phyloP scores from a whole-genome alignment of 2,113 vertebrate genomes.

The Festucalex cinctus region DNA sequence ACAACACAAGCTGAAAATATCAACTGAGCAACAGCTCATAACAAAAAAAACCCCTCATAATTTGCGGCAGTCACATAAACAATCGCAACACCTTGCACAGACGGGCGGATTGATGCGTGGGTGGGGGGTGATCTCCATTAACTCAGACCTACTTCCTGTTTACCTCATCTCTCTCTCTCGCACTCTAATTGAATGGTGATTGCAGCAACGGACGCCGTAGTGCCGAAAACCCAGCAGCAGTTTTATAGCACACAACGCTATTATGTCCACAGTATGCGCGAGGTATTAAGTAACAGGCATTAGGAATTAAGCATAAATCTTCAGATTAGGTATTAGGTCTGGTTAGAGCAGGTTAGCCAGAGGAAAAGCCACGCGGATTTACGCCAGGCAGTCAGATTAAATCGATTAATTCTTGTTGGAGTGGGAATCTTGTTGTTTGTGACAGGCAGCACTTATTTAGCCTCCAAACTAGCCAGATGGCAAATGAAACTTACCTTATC shows the following conservation, averaged over 20 bases:
- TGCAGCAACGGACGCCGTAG: slow-evolving; percentile 40
- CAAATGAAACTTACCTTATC: slow-evolving; percentile 71
- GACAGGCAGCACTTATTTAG: slow-evolving; percentile 42
- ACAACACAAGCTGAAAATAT: no score
- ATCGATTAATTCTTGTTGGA: slow-evolving; percentile 56
- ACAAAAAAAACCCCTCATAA: no score
- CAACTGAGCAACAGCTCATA: no score
- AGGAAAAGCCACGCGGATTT: slow-evolving; percentile 56
- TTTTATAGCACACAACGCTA: slow-evolving; percentile 46
- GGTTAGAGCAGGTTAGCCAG: slow-evolving; percentile 55
- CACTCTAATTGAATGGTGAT: slow-evolving; percentile 42
- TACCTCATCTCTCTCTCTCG: slow-evolving; percentile 31
- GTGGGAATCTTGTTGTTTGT: slow-evolving; percentile 49
- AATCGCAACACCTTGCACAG: slow-evolving; percentile 44
- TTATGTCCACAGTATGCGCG: slow-evolving; percentile 55
- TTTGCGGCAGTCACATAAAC: no score
- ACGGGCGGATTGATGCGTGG: slow-evolving; percentile 25
- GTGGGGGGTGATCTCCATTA: slow-evolving; percentile 55
- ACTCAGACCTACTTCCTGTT: slow-evolving; percentile 60
- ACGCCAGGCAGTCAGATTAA: slow-evolving; percentile 55
- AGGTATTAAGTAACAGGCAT: slow-evolving; percentile 61
- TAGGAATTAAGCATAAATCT: slow-evolving; percentile 56
- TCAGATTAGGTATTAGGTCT: slow-evolving; percentile 66
- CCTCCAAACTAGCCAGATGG: slow-evolving; percentile 60
- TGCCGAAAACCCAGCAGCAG: slow-evolving; percentile 23